These are phyloP conservation scores for Hymenopus coronatus DNA, from an alignment of 2,888 invertebrate species.

Conservation along the genomic window DNA sequence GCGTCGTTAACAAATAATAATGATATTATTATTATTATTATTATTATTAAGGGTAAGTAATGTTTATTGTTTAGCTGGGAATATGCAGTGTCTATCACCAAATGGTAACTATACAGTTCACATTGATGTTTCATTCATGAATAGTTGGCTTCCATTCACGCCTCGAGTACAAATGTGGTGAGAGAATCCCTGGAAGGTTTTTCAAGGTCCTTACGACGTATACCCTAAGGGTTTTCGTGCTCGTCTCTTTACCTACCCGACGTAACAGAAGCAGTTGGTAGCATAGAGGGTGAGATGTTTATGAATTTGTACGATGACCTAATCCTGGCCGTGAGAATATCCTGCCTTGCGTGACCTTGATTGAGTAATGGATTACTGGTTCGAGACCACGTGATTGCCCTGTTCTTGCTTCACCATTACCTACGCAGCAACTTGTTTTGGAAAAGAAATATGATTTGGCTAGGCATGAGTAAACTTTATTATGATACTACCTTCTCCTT, in stretches of 20 bases:
- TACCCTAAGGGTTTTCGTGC: background rate
- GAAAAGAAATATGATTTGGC: background rate
- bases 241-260: background rate
- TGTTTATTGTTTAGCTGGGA: too few species aligned
- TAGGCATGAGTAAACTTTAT: background rate
- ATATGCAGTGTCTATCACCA: too few species aligned
- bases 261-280: background rate
- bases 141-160: background rate
- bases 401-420: background rate
- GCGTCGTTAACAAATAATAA: too few species aligned
- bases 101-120: background rate
- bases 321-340: constrained; percentile 9
- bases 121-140: background rate
- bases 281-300: background rate
- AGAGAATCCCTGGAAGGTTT: background rate
- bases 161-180: background rate
- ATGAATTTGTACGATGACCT: background rate
- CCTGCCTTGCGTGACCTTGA: constrained; percentile 17
- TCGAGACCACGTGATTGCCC: background rate
- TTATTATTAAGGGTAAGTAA: too few species aligned
- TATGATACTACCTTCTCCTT: too few species aligned
- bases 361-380: constrained; percentile 10
- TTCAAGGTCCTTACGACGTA: background rate
- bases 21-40: too few species aligned
- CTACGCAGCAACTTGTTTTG: background rate